Evolutionary conservation across 1,140 invertebrate genomes (phyloP), one percentile per base, ranked within the genome.

Genomic region (Drosophila nigromelanica): DNA sequence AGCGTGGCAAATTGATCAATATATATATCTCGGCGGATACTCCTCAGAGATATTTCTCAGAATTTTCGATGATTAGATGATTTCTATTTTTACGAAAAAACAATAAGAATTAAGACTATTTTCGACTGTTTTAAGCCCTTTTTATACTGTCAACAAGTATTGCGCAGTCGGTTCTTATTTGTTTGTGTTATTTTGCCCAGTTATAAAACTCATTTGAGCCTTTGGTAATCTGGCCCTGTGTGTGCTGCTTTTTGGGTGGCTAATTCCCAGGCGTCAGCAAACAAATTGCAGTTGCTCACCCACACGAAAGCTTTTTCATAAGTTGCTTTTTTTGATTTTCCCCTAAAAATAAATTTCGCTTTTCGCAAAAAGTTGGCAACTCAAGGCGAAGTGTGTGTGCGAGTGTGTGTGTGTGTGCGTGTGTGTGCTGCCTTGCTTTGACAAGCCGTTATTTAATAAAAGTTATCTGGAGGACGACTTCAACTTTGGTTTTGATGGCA

Each of bases 361-460:
- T 87, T 86, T 76, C 52, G 64, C 52, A 67, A 78, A 82, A 85
- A 54, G 69, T 86, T 69, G 39, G 56, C 75, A 73, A 76, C 42
- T 70, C 71, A 70, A 78, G 66, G 74, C 60, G 27, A 79, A 35
- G 1, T 35, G 33, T 35, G 33, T 52, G 63, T 59, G 45, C 67
- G 50, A 67, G 72, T 78, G 42, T 11, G 51, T 60, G 15, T 73
- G 21, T 47, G 68, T 45, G 42, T 35, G 37, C 40, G 47, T 81
- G 45, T 47, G 37, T 15, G 21, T n/a, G 24, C 8, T 47, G 64
- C 73, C 63, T 51, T 70, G 63, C 78, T 86, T 87, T 87, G 83
- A 86, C 82, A 86, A 80, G 78, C 78, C 75, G 82, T 86, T 86
- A 86, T 86, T 87, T 82, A 87, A 86, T 86, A 72, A 86, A 85